These are phyloP conservation scores for Erebia ligea DNA, from an alignment of 2,888 invertebrate genomes.

Conservation along the genomic window DNA sequence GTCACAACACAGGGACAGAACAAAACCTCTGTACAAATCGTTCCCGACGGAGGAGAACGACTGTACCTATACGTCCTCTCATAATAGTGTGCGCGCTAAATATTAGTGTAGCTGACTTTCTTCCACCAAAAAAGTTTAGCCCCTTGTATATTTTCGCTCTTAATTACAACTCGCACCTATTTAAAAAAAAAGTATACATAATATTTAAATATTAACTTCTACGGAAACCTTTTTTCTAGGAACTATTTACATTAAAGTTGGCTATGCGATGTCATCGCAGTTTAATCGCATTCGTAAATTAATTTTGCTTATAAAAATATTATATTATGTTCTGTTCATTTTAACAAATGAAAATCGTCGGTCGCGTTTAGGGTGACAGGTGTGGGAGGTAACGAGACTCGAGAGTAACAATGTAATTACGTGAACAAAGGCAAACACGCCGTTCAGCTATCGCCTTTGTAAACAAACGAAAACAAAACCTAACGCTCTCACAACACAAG, in stretches of 20 bases:
- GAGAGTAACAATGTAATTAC: constrained; percentile 50
- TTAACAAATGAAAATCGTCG: constrained; percentile 34
- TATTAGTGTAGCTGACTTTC: too few species aligned
- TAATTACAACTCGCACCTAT: not conserved
- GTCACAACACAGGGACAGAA: too few species aligned
- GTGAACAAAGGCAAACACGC: constrained; percentile 43
- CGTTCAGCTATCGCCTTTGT: constrained; percentile 53
- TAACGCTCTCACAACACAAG: constrained; percentile 37
- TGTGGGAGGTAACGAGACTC: constrained; percentile 42
- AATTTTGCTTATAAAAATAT: not conserved
- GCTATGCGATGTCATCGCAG: not conserved
- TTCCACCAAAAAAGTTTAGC: too few species aligned
- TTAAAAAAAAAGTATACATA: too few species aligned
- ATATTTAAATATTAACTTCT: not conserved
- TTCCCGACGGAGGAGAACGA: too few species aligned
- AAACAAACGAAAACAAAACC: constrained; percentile 58
- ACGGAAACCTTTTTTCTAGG: not conserved
- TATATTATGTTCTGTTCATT: not conserved
- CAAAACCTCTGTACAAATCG: too few species aligned
- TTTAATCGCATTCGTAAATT: not conserved
- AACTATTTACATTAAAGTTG: constrained; percentile 7
- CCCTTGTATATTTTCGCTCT: too few species aligned
- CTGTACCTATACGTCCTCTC: too few species aligned
- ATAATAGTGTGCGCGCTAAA: too few species aligned
- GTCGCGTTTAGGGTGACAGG: constrained; percentile 42